Evolutionary conservation across 2,113 vertebrate genomes (phyloP).

Genomic region (Piaya cayana): DNA sequence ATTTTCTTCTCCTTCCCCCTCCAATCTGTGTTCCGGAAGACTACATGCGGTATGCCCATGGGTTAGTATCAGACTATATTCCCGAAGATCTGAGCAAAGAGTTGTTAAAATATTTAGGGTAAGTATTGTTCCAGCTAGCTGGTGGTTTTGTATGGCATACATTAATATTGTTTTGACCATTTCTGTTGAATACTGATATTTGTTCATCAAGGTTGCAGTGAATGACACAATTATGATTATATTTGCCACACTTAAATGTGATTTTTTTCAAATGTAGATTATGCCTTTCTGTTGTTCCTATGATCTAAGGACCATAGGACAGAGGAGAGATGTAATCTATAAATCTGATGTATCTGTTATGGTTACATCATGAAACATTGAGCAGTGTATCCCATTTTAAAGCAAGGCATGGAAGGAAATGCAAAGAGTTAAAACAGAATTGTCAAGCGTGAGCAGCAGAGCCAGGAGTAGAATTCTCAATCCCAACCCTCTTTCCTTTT

Average conservation of each 20-base stretch:
- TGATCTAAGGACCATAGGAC: background rate
- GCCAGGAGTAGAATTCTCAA: background rate
- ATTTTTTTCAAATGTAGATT: background rate
- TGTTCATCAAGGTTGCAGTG: background rate
- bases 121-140: slow-evolving; percentile 55
- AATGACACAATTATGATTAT: background rate
- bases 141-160: background rate
- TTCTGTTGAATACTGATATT: background rate
- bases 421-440: background rate
- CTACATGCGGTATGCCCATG: slow-evolving; percentile 89
- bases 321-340: background rate
- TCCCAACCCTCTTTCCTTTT: background rate
- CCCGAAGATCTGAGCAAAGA: slow-evolving; percentile 86
- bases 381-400: background rate
- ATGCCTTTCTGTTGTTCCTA: background rate
- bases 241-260: background rate
- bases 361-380: background rate
- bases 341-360: background rate
- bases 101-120: slow-evolving; percentile 87
- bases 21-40: slow-evolving; percentile 75
- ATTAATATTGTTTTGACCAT: background rate
- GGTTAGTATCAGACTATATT: slow-evolving; percentile 93
- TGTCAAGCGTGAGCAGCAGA: background rate
- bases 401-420: background rate
- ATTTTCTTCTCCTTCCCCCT: background rate